Evolutionary conservation across 2,113 vertebrate species (phyloP), one percentile per base, ranked within the genome.

Genomic region (Vidua macroura): DNA sequence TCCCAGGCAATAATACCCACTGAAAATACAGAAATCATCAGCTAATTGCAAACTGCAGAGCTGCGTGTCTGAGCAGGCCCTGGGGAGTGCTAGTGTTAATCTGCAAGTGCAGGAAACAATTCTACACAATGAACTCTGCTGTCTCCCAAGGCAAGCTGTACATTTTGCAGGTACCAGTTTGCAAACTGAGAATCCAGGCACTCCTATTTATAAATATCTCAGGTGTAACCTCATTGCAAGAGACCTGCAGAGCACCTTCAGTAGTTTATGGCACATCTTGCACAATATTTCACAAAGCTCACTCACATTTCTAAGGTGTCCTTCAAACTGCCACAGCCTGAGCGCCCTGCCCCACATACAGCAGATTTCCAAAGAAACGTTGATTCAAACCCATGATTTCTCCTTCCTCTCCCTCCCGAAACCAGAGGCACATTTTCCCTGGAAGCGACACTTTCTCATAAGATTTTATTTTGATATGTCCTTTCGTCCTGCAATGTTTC

Each of bases 401-500:
- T 52, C 68, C 56, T 75, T 63, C 20, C n/a, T 55, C 35, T 66
- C 64, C 46, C 27, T 35, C 51, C 15, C 0, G 0, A 86, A 89
- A 72, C 53, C 52, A 33, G 69, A 62, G 33, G 60, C 6, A 43
- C 31, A 25, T 66, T 79, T 58, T 82, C 81, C 70, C 62, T 70
- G 74, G n/a, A 91, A 90, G 51, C 24, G 19, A 87, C 70, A 68
- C 39, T 74, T 90, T 83, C 72, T 88, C 68, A 1, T 48, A 63
- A 88, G 84, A 86, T 94, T 91, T 91, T 66, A 80, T 95, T 95
- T 91, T 93, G 82, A 83, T 85, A 46, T 4, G 41, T 51, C 74
- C 85, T 80, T 95, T 90, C 90, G 95, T 95, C 94, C 95, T 67
- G 82, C 72, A n/a, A 69, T 83, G 93, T 91, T 91, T 56, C 59